Base-by-base conservation (phyloP, 2,113 vertebrate genomes). In the Scopus umbretta region DNA sequence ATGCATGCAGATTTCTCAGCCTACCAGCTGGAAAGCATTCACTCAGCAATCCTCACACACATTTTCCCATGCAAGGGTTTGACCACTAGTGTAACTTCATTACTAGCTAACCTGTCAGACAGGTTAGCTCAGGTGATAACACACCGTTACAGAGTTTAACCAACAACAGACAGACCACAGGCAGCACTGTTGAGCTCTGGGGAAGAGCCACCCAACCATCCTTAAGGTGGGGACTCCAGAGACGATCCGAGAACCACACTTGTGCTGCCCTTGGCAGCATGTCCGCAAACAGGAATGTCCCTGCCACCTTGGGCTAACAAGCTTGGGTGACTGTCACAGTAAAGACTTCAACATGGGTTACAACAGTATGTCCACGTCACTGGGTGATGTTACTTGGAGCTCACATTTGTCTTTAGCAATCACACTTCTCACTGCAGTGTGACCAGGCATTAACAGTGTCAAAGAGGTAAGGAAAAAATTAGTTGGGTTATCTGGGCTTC, bases 121-220 rank as follows among this genome's bases (percentile, higher is more conserved):
- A 17, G 32, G 5, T 6, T 19, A 42, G 53, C 76, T 52, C 16
- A 6, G 36, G 38, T 2, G 4, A 18, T 1, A 22, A 56, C n/a
- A 27, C 32, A 2, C 16, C 0, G 0, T 2, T 26, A 14, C 1
- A 2, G 14, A 61, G 61, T 22, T 29, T 3, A 47, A 6, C 4
- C 65, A 50, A 0, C 25, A 49, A 0, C 13, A 12, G 15, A 9
- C 0, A 5, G 16, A 13, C 23, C 40, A 15, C 0, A 1, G 32
- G 58, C 30, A 74, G 50, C 45, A 1, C 26, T 6, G 45, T 14
- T 20, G 19, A 75, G 50, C 50, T n/a, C 71, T 15, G 56, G 13
- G 32, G 20, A 61, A 16, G 36, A 71, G 55, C 29, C 47, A 62
- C 49, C 15, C 78, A 76, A 21, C 20, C 25, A 2, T 3, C 12